Conservation (phyloP, 1,140 invertebrate genomes). For the Drosophila obscura region DNA sequence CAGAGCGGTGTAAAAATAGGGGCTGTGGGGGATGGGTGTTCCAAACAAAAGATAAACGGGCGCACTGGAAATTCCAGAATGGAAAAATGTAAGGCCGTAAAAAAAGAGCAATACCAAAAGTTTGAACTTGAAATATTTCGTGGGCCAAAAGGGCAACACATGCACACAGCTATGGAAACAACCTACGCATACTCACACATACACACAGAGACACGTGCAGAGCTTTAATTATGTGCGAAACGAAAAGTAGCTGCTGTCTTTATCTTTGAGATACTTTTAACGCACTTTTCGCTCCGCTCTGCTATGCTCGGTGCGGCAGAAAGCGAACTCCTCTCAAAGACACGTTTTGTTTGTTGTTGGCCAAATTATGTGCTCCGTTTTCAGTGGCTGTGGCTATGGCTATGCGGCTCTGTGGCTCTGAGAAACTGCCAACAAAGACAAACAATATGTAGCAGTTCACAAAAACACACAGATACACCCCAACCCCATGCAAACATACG, state of each 20-base stretch:
- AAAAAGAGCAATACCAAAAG: slow-evolving; percentile 32
- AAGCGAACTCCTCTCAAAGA: slow-evolving; percentile 38
- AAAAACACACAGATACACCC: slow-evolving; percentile 3
- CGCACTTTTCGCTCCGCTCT: slow-evolving; percentile 43
- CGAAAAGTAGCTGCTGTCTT: slow-evolving; percentile 27
- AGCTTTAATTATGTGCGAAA: slow-evolving; percentile 52
- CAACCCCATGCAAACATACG: slow-evolving; percentile 16
- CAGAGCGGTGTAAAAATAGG: slow-evolving; percentile 40
- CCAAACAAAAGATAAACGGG: slow-evolving; percentile 44
- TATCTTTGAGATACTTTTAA: slow-evolving; percentile 53
- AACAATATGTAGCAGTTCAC: slow-evolving; percentile 30
- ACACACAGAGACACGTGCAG: slow-evolving; percentile 29
- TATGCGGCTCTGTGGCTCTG: slow-evolving; percentile 1
- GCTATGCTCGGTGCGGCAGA: background rate
- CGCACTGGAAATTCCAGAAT: slow-evolving; percentile 16
- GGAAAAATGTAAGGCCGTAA: slow-evolving; percentile 2
- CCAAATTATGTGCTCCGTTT: slow-evolving; percentile 35
- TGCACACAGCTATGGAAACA: background rate
- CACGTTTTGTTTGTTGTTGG: slow-evolving; percentile 62
- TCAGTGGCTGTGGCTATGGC: slow-evolving; percentile 8
- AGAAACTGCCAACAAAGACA: slow-evolving; percentile 34
- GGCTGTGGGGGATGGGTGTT: slow-evolving; percentile 25
- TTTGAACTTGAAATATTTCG: slow-evolving; percentile 58
- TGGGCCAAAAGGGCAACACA: slow-evolving; percentile 36
- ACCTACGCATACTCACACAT: slow-evolving; percentile 15